Base-by-base conservation (phyloP, 1,140 invertebrate genomes). In the Palaemon carinicauda region DNA sequence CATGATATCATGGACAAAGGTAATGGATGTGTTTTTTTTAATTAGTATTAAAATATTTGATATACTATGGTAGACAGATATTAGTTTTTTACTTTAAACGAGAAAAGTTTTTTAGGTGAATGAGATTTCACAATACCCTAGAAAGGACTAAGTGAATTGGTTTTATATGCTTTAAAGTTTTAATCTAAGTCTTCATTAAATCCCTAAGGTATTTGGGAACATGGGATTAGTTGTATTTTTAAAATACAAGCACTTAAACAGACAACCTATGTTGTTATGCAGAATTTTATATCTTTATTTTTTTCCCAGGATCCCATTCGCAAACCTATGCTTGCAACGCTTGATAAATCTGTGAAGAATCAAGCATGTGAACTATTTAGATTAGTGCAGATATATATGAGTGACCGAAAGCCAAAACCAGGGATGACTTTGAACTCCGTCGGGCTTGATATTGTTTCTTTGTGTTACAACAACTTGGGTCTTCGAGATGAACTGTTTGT, bases 311-410 rank as follows among this genome's bases (percentile, higher is more conserved):
- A 88, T 19, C 75, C 85, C 56, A 88, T 99, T 81, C 95, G 96
- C 88, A 96, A 98, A 82, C 97, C 97, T 9, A 97, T 98, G 95
- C 94, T 98, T 33, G 95, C 96, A 93, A 97, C 90, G 93, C 95
- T 89, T 91, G 95, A 98, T 91, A 99, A 98, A 91, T 93, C 94
- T 51, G 93, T 97, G 83, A 98, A 98, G 91, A 96, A 97, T 91
- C 97, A 97, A 83, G 96, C 97, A 51, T 96, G 96, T 82, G 96
- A 98, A 91, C 92, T 98, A 82, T 99, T 99, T 91, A 95, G 97
- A 90, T 93, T 98, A 88, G 97, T 99, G 80, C 98, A 99, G 93
- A 96, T 97, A 82, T 99, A 99, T 91, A 99, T 99, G 98, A 96
- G 97, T 24, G 98, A 99, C 92, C 93, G 97, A 19, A 98, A 98